These are phyloP conservation scores for Poecilia velifera DNA, from an alignment of 2,797 vertebrate genomes.

Conservation along the genomic window DNA sequence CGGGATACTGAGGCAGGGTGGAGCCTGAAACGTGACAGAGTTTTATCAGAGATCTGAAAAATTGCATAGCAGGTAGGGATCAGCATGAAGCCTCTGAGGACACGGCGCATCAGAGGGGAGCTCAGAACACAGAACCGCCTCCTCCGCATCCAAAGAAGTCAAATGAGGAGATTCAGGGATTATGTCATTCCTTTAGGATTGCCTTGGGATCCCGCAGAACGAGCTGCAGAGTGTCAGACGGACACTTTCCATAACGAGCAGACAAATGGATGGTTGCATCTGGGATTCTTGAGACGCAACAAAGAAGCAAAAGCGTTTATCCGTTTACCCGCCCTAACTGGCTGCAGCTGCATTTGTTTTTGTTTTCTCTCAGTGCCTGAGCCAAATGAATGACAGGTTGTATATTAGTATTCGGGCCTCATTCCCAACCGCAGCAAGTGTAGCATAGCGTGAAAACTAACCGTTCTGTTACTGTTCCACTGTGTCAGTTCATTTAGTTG, in stretches of 20 bases:
- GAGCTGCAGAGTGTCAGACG: neutral
- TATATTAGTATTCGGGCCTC: neutral
- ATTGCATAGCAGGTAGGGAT: neutral
- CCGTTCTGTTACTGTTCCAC: neutral
- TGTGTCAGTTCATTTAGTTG: neutral
- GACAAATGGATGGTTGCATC: neutral
- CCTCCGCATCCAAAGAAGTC: neutral
- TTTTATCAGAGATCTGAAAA: neutral
- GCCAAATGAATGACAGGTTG: neutral
- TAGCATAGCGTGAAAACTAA: neutral
- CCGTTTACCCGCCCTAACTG: neutral
- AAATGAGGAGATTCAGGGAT: neutral
- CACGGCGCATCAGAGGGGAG: neutral
- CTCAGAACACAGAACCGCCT: neutral
- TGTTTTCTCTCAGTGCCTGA: neutral
- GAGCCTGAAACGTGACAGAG: constrained; percentile 76
- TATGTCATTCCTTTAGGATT: neutral
- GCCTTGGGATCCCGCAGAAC: neutral
- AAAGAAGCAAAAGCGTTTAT: neutral
- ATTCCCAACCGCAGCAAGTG: neutral
- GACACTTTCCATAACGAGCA: neutral
- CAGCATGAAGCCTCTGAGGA: neutral
- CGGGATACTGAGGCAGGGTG: constrained; percentile 76
- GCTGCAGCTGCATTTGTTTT: neutral
- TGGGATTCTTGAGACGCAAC: neutral